Base-by-base conservation (phyloP, 1,140 invertebrate species). In the Venustaconcha ellipsiformis region DNA sequence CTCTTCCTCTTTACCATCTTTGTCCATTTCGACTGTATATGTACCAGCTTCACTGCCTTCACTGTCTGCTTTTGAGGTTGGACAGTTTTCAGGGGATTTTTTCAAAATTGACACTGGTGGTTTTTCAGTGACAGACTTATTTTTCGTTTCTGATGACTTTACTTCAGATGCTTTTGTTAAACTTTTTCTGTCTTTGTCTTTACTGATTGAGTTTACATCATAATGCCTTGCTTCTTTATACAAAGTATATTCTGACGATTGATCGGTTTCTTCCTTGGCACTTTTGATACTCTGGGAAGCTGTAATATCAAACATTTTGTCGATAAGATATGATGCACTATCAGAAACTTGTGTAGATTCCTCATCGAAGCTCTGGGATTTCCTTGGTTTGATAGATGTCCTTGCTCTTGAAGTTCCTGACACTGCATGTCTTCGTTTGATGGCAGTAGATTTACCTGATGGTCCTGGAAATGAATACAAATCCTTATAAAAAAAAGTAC, bases 1-100 rank as follows among this genome's bases (percentile, higher is more conserved):
- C 83, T 95, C 94, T 83, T 96, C 95, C 78, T 95, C 94, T 83
- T 95, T 94, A 81, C 95, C 94, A 86, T 93, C 93, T 80, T 95
- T 94, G 30, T 88, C 88, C 56, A 74, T 82, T 72, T 88, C 89
- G 48, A 97, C 93, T 0, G 96, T 97, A 81, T 97, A 97, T 1
- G 96, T 97, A 57, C 96, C 96, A 14, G 94, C 92, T 87, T 96
- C 95, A 87, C 94, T 95, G 1, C 93, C 92, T 37, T 94, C 94
- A 80, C 94, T 94, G 37, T 90, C 75, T 58, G 72, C 70, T 58
- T 72, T 69, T 58, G 57, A n/a, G 5, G 58, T 37, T 62, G 57
- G 23, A 20, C 57, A 55, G 12, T 77, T 70, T 55, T 72, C 70
- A 3, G n/a, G 63, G n/a, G 74, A 70, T 68, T 77, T 77, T 58